Conservation (phyloP, 2,888 invertebrate species). For the Busseola fusca region DNA sequence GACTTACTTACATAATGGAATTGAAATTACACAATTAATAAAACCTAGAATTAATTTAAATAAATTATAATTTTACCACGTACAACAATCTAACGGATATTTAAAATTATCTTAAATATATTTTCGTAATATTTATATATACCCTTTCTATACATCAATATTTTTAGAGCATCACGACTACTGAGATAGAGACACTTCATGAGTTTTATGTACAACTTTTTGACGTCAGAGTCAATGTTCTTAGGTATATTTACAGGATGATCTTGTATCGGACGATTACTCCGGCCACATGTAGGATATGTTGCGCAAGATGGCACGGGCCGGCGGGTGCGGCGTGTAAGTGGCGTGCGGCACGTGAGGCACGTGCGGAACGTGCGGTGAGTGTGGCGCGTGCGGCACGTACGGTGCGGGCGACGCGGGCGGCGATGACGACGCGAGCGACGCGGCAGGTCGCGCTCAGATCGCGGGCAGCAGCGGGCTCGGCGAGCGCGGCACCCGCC, state of each 20-base stretch:
- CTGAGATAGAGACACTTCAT: slow-evolving; percentile 56
- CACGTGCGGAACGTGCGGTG: slow-evolving; percentile 55
- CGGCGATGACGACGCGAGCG: slow-evolving; percentile 36
- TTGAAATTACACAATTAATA: slow-evolving; percentile 60
- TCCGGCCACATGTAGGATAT: slow-evolving; percentile 71
- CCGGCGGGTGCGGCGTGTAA: slow-evolving; percentile 40
- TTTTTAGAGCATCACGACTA: slow-evolving; percentile 57
- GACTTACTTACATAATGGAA: slow-evolving; percentile 60
- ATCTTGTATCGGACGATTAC: slow-evolving; percentile 64
- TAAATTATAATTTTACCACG: slow-evolving; percentile 41
- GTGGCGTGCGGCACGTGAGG: slow-evolving; percentile 49
- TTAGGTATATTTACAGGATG: slow-evolving; percentile 63
- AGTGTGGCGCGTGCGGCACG: slow-evolving; percentile 36
- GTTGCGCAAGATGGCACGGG: slow-evolving; percentile 60
- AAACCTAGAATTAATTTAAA: slow-evolving; percentile 27
- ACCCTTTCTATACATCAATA: slow-evolving; percentile 59
- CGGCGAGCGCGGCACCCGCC: slow-evolving; percentile 81
- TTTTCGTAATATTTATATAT: slow-evolving; percentile 50
- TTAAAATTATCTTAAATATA: slow-evolving; percentile 45
- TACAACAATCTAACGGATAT: slow-evolving; percentile 52
- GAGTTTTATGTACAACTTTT: slow-evolving; percentile 50
- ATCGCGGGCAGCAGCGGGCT: slow-evolving; percentile 85
- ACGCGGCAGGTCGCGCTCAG: slow-evolving; percentile 68
- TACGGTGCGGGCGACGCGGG: slow-evolving; percentile 45
- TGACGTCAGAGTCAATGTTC: slow-evolving; percentile 43